Conservation (phyloP, 30 jellyfish, hydroid and myxozoan species). For the Chrysaora quinquecirrha region DNA sequence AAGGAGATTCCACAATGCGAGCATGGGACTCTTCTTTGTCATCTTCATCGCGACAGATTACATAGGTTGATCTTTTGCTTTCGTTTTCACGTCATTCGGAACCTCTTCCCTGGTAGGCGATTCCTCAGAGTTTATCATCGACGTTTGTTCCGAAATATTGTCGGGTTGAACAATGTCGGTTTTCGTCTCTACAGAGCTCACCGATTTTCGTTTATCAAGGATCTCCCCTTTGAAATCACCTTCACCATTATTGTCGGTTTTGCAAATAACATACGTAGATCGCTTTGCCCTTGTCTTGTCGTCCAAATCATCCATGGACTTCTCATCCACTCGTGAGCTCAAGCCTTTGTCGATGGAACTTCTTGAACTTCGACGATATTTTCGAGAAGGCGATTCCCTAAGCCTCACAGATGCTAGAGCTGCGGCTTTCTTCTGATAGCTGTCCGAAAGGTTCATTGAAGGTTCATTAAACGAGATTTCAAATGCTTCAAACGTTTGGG, state of each 20-base stretch:
- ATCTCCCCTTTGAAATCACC: too few species aligned
- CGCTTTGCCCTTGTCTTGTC: not conserved
- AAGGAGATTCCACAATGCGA: not conserved
- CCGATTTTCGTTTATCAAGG: too few species aligned
- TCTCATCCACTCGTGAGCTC: not conserved
- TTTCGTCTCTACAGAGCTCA: too few species aligned
- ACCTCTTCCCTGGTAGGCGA: too few species aligned
- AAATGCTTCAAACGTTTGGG: not conserved
- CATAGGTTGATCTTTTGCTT: not conserved
- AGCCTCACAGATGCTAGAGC: not conserved
- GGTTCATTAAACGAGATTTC: not conserved
- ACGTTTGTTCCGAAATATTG: too few species aligned
- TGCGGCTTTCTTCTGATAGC: not conserved
- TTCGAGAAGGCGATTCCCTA: not conserved
- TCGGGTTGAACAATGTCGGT: too few species aligned
- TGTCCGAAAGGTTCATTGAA: not conserved
- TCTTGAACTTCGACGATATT: not conserved
- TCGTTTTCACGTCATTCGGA: too few species aligned
- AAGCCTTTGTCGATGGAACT: too few species aligned
- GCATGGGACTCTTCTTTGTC: not conserved
- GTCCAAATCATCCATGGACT: not conserved
- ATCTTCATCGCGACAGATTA: not conserved
- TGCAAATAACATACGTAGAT: slow-evolving; percentile 3
- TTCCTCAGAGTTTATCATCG: too few species aligned
- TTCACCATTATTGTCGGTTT: too few species aligned